These are phyloP conservation scores for Psammodynastes pulverulentus DNA, from an alignment of 2,113 vertebrate species.

Conservation along the genomic window DNA sequence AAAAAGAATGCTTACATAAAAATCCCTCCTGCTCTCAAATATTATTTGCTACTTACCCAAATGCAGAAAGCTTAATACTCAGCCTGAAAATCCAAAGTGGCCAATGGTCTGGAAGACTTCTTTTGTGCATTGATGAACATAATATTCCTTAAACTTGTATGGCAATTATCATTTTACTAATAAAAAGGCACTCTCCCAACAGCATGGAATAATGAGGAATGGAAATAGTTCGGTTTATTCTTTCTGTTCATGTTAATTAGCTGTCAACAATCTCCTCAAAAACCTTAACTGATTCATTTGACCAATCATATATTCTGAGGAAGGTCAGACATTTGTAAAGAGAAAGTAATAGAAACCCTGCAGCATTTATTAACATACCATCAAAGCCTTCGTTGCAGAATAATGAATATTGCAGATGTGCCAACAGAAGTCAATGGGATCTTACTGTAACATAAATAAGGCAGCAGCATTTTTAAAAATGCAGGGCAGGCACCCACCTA, in stretches of 20 bases:
- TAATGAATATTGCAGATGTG: conserved; percentile 36
- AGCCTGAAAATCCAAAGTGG: conserved; percentile 31
- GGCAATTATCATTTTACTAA: conserved; percentile 40
- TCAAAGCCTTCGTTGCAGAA: conserved; percentile 27
- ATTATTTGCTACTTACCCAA: conserved; percentile 38
- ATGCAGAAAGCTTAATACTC: conserved; percentile 42
- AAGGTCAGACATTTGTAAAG: conserved; percentile 47
- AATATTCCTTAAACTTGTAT: conserved; percentile 35
- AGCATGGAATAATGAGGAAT: conserved; percentile 51
- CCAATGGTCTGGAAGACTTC: conserved; percentile 37
- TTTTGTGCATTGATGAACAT: conserved; percentile 36
- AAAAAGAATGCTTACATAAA: conserved; percentile 5
- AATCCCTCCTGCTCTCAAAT: background rate
- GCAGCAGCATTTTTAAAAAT: conserved; percentile 47
- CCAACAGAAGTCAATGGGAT: conserved; percentile 50
- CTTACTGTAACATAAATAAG: conserved; percentile 66
- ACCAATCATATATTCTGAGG: conserved; percentile 54
- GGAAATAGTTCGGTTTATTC: conserved; percentile 57
- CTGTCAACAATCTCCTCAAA: conserved; percentile 52
- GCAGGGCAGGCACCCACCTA: conserved; percentile 60
- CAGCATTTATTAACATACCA: conserved; percentile 39
- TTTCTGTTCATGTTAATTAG: conserved; percentile 48
- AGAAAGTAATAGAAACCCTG: conserved; percentile 42
- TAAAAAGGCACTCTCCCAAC: conserved; percentile 42
- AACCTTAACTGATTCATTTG: conserved; percentile 46